These are phyloP conservation scores for Melinaea marsaeus DNA, from an alignment of 2,888 invertebrate species.

Conservation along the genomic window DNA sequence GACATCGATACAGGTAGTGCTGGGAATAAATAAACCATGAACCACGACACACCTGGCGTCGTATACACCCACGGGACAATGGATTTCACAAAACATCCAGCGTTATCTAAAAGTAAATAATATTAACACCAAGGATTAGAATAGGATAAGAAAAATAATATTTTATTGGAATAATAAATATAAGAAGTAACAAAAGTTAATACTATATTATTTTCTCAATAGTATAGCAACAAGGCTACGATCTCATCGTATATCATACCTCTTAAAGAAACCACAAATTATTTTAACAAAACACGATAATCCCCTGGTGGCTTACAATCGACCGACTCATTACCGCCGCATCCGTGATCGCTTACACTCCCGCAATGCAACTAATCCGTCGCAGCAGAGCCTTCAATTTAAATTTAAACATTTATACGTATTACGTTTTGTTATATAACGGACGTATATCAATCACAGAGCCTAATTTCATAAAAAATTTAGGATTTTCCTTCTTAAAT, in stretches of 20 bases:
- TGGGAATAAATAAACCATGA: slow-evolving; percentile 25
- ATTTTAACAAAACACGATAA: neutral
- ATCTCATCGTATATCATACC: neutral
- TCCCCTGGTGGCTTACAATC: slow-evolving; percentile 32
- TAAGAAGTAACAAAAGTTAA: no score
- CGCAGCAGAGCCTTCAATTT: slow-evolving; percentile 4
- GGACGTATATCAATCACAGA: no score
- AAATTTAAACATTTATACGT: neutral
- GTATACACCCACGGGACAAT: slow-evolving; percentile 15
- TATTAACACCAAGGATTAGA: neutral
- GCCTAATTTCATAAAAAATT: no score
- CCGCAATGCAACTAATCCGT: slow-evolving; percentile 19
- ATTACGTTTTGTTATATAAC: no score
- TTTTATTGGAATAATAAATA: no score
- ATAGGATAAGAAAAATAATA: neutral
- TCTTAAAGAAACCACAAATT: neutral
- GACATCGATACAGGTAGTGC: slow-evolving; percentile 17
- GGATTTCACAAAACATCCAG: neutral
- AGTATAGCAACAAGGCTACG: neutral
- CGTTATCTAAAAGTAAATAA: neutral
- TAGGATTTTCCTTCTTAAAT: no score
- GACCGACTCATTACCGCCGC: slow-evolving; percentile 43
- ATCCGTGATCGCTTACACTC: slow-evolving; percentile 39
- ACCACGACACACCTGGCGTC: slow-evolving; percentile 23
- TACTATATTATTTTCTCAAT: no score